Evolutionary conservation across 2,888 invertebrate species (phyloP), one percentile per base, ranked within the genome.

Genomic region (Coenonympha glycerion): DNA sequence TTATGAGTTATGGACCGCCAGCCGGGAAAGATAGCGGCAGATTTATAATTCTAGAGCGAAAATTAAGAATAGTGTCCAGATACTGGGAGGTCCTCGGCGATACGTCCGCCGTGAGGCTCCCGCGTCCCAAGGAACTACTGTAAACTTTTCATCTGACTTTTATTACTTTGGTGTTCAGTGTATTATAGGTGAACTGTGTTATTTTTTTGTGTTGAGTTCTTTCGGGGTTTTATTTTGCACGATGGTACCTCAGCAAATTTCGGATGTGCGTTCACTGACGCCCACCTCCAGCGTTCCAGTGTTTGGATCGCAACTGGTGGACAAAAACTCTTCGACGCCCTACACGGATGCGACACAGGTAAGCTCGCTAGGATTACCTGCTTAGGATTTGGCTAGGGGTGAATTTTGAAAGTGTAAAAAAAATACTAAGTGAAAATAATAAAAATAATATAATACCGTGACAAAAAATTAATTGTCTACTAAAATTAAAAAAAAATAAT

Each of bases 331-430:
- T 24, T 89, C 92, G 47, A 98, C 98, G 54, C 98, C 98, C 54
- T 99, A 99, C 89, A 95, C 97, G 73, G 98, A 99, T 90, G 98
- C 98, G 58, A 99, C 98, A 68, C 95, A 95, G 95, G 96, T 96
- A 89, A 92, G 91, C 87, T 58, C n/a, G 31, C 6, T 33, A 18
- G 6, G 31, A 19, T 24, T 8, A 34, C 6, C 6, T 37, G n/a
- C 5, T 18, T 19, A 19, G 34, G 34, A 18, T 18, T 4, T 9
- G 59, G 49, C 34, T 47, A 50, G 42, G 31, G 50, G 51, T 49
- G 26, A 6, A 16, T 28, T 50, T 54, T 49, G 52, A 50, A 13
- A 44, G 44, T 57, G 42, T 53, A 15, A 41, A 52, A 49, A 58
- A 52, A 37, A 51, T 55, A 54, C 47, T 52, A 49, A 5, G 11